Conservation (phyloP, 2,113 vertebrate species). For the Pachyramphus minor region DNA sequence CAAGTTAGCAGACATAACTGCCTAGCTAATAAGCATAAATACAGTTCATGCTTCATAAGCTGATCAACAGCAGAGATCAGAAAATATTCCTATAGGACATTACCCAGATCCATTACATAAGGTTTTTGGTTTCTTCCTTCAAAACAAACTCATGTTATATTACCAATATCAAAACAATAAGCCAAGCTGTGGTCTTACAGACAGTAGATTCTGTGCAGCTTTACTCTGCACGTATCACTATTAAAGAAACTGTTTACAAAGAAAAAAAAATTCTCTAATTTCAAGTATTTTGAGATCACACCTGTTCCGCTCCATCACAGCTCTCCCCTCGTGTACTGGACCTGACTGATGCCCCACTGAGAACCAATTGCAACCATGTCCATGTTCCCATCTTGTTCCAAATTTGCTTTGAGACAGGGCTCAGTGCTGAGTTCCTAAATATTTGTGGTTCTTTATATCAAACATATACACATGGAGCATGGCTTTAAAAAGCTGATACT, state of each 20-base stretch:
- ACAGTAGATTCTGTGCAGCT: not conserved
- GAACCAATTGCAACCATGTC: not conserved
- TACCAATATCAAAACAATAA: not conserved
- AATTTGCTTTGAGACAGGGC: rapidly evolving
- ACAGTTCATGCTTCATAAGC: not conserved
- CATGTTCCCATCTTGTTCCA: not conserved
- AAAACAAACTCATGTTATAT: not conserved
- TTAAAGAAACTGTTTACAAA: not conserved
- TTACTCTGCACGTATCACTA: not conserved
- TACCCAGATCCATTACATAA: not conserved
- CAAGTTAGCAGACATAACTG: not conserved
- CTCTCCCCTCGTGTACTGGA: not conserved
- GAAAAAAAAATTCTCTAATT: not conserved
- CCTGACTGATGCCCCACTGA: not conserved
- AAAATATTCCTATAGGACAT: not conserved
- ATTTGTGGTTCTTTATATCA: not conserved
- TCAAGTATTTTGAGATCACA: not conserved
- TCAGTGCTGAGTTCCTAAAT: not conserved
- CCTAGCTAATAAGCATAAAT: not conserved
- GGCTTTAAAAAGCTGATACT: not conserved
- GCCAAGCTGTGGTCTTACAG: rapidly evolving
- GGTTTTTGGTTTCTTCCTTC: not conserved
- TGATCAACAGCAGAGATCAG: not conserved
- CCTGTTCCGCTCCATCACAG: not conserved
- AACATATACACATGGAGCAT: not conserved